These are phyloP conservation scores for Phrynosoma platyrhinos DNA, from an alignment of 2,113 vertebrate genomes.

Conservation along the genomic window DNA sequence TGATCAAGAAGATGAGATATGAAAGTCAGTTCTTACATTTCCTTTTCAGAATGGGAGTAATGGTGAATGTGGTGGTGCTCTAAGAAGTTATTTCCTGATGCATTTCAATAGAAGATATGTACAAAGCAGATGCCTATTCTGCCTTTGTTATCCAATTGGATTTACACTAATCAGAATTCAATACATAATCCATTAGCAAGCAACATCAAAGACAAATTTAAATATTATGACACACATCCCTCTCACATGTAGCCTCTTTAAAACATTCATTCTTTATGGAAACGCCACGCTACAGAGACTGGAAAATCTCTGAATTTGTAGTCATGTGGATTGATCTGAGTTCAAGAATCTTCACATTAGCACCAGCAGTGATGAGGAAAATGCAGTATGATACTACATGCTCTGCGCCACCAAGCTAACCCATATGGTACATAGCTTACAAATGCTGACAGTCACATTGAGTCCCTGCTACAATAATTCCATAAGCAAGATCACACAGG, in stretches of 20 bases:
- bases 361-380: background rate
- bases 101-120: background rate
- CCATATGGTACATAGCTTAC: background rate
- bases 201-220: background rate
- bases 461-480: background rate
- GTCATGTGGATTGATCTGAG: background rate
- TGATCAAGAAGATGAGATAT: background rate
- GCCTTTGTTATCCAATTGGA: background rate
- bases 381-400: no score
- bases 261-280: background rate
- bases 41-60: background rate
- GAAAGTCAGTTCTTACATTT: background rate
- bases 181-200: background rate
- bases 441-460: no score
- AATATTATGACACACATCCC: background rate
- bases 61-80: background rate
- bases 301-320: background rate
- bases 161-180: background rate
- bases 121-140: background rate
- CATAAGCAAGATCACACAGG: background rate
- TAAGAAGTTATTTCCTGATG: background rate
- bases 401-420: no score
- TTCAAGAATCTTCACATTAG: background rate
- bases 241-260: background rate
- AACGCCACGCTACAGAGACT: background rate